A percentile compares a stretch with the other conserved stretches of the same genome.
Conservation (phyloP, 1,140 invertebrate genomes). For the Aphelinus certus region DNA sequence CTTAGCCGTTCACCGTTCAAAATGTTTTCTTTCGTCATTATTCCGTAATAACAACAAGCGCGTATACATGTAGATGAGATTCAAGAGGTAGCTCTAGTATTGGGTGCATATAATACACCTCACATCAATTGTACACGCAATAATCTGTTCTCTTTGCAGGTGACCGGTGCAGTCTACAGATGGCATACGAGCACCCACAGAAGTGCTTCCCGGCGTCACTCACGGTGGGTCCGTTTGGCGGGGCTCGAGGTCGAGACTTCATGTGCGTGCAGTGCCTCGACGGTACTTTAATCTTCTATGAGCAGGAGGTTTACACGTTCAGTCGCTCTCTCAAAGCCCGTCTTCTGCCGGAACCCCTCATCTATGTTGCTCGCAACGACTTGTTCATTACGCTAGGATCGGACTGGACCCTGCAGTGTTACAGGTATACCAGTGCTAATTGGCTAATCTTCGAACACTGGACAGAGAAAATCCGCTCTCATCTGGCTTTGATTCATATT, state of each 20-base stretch:
- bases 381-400: conserved; percentile 81
- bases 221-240: conserved; percentile 84
- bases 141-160: conserved; percentile 60
- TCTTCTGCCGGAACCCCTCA: conserved; percentile 80
- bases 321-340: conserved; percentile 77
- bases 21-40: too few relatives aligned
- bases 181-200: conserved; percentile 75
- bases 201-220: conserved; percentile 73
- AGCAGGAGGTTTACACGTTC: conserved; percentile 87
- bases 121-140: too few relatives aligned
- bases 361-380: conserved; percentile 81
- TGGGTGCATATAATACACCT: too few relatives aligned
- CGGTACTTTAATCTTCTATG: conserved; percentile 84
- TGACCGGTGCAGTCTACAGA: conserved; percentile 70
- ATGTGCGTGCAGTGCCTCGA: conserved; percentile 88
- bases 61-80: too few relatives aligned
- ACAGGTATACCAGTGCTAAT: conserved; percentile 69
- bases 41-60: too few relatives aligned
- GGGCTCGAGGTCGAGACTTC: conserved; percentile 80
- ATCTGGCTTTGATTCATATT: too few relatives aligned
- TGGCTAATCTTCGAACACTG: too few relatives aligned
- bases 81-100: too few relatives aligned
- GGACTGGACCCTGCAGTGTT: conserved; percentile 80
- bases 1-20: too few relatives aligned
- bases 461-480: too few relatives aligned